Evolutionary conservation across 1,140 invertebrate species (phyloP), one percentile per base, ranked within the genome.

Genomic region (Phenacoccus solenopsis): DNA sequence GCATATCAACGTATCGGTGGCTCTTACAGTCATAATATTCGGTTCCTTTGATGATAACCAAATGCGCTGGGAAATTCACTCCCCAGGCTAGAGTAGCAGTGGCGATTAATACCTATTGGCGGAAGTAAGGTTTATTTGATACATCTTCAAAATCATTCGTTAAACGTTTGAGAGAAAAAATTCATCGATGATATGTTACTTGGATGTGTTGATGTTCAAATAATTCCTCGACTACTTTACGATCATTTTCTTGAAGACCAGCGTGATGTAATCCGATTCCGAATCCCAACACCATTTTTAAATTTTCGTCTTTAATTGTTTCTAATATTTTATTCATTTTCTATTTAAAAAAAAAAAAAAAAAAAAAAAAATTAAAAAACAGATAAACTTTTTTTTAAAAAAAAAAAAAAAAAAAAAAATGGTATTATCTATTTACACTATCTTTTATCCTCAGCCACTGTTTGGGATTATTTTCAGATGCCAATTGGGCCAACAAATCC

Each of bases 241-340:
- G 83, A 80, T 99, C 98, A 74, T 85, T 85, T 69, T 98, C 96
- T 74, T 94, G 89, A 32, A 98, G 79, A 71, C 91, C 96, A 22
- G 97, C 97, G 82, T 99, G 98, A 83, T 99, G 98, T 70, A 99
- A 87, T 12, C 96, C 98, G 75, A 99, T 98, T 7, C 98, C 98
- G 82, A 98, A 99, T 0, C 93, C 89, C 16, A 99, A 81, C 0
- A 93, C 95, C 38, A 98, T 82, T 78, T 96, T 95, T 4, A 99
- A 82, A 81, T 98, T 97, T 0, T 87, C 84, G 76, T 99, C 97
- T 73, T 86, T 87, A 2, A 98, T 87, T 79, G 88, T 86, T 74
- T 84, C 80, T 24, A 90, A 76, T 21, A 92, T 86, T 56, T 84
- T 82, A 68, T 90, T 84, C 84, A 96, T 93, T 79, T 96, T 89